Conservation (phyloP, 2,113 vertebrate genomes). For the Dendropsophus ebraccatus region DNA sequence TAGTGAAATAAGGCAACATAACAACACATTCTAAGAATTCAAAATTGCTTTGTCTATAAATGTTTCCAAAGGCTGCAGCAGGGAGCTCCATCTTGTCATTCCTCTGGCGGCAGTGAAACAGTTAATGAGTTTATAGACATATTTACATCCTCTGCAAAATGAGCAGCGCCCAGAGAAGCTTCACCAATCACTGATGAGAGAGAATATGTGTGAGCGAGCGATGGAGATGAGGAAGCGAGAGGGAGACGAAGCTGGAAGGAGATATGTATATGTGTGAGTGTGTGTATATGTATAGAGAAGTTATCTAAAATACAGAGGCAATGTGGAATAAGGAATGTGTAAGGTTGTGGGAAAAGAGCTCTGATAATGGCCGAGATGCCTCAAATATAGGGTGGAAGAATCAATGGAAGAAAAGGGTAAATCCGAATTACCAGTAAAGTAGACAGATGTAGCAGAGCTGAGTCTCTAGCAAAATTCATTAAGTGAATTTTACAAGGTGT, state of each 20-base stretch:
- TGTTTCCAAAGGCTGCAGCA: background rate
- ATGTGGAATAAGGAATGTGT: background rate
- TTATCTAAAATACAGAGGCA: background rate
- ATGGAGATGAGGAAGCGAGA: background rate
- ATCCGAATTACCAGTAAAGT: background rate
- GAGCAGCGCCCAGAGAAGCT: constrained; percentile 51
- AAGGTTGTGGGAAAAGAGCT: background rate
- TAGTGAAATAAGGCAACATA: background rate
- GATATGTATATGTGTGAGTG: background rate
- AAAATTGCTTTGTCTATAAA: background rate
- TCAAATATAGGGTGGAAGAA: background rate
- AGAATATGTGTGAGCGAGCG: constrained; percentile 44
- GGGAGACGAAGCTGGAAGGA: background rate
- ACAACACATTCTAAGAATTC: too few species aligned
- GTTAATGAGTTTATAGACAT: constrained; percentile 59
- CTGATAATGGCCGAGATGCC: background rate
- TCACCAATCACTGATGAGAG: constrained; percentile 59
- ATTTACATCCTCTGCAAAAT: constrained; percentile 60
- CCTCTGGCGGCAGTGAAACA: background rate
- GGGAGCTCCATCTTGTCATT: background rate
- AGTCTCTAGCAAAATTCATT: background rate
- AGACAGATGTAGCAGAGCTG: background rate
- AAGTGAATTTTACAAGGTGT: background rate
- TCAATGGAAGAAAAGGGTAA: background rate
- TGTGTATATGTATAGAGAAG: background rate